phyloP scores from a whole-genome alignment of 2,113 vertebrate genomes.

The Pyrgilauda ruficollis region DNA sequence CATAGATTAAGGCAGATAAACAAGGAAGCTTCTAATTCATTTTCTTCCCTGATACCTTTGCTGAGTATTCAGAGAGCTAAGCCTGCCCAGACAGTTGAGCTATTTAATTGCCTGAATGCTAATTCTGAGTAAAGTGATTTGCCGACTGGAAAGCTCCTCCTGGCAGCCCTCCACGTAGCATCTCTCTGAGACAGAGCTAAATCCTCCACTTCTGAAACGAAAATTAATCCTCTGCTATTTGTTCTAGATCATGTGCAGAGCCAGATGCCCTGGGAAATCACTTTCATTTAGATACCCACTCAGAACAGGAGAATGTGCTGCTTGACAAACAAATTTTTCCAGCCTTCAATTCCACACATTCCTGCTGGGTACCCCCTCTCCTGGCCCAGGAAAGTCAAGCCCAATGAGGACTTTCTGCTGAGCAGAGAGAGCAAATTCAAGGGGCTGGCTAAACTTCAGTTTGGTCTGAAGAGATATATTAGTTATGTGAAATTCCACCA shows the following conservation, averaged over 20 bases:
- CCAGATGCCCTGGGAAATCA: constrained; percentile 35
- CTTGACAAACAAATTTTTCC: neutral
- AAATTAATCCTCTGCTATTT: constrained; percentile 52
- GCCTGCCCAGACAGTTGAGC: constrained; percentile 9
- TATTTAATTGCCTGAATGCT: constrained; percentile 35
- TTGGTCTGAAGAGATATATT: neutral
- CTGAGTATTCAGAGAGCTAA: neutral
- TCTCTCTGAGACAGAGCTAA: constrained; percentile 23
- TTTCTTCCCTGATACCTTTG: neutral
- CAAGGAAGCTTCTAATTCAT: neutral
- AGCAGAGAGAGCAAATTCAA: constrained; percentile 7
- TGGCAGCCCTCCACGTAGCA: neutral
- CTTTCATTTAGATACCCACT: neutral
- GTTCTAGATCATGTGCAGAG: constrained; percentile 43
- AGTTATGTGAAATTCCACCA: neutral
- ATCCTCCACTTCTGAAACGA: neutral
- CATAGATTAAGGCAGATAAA: neutral
- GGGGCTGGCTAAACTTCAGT: neutral
- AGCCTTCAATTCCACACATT: constrained; percentile 45
- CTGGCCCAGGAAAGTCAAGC: neutral
- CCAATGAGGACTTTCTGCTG: neutral
- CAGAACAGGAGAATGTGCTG: neutral
- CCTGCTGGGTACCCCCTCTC: neutral
- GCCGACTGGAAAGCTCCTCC: constrained; percentile 21
- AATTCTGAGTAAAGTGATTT: constrained; percentile 40